These are phyloP conservation scores for Empidonax traillii DNA, from an alignment of 2,113 vertebrate genomes.

Conservation along the genomic window DNA sequence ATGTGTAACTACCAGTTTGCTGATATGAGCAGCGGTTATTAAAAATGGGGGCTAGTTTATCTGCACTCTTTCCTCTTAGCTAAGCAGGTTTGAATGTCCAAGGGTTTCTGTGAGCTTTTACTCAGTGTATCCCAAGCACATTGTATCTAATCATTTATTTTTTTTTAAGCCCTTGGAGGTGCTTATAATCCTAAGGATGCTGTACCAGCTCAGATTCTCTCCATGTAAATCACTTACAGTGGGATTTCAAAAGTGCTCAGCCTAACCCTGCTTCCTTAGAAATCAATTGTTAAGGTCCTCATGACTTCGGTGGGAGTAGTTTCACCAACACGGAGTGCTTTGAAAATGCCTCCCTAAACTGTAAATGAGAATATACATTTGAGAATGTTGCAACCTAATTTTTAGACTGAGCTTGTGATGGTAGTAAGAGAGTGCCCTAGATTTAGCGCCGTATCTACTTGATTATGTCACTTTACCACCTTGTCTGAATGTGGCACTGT, in stretches of 20 bases:
- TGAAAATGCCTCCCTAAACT: conserved; percentile 54
- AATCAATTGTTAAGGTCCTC: conserved; percentile 34
- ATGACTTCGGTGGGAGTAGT: conserved; percentile 43
- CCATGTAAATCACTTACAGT: not conserved
- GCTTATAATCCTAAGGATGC: not conserved
- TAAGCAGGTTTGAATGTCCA: not conserved
- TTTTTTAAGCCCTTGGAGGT: conserved; percentile 28
- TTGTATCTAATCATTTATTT: not conserved
- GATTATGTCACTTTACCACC: conserved; percentile 44
- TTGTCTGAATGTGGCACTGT: conserved; percentile 8
- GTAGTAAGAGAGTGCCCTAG: conserved; percentile 56
- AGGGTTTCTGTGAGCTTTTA: not conserved
- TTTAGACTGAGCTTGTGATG: conserved; percentile 31
- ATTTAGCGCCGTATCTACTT: conserved; percentile 11
- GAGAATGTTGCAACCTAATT: conserved; percentile 67
- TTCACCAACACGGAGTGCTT: not conserved
- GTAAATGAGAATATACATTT: conserved; percentile 61
- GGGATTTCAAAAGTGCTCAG: conserved; percentile 28
- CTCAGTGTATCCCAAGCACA: not conserved
- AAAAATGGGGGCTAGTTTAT: not conserved
- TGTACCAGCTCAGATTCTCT: not conserved
- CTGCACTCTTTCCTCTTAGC: not conserved
- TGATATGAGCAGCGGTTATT: not conserved
- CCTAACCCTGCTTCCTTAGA: conserved; percentile 21
- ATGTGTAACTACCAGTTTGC: not conserved